Conservation (phyloP, 2,113 vertebrate species). For the Scophthalmus maximus region DNA sequence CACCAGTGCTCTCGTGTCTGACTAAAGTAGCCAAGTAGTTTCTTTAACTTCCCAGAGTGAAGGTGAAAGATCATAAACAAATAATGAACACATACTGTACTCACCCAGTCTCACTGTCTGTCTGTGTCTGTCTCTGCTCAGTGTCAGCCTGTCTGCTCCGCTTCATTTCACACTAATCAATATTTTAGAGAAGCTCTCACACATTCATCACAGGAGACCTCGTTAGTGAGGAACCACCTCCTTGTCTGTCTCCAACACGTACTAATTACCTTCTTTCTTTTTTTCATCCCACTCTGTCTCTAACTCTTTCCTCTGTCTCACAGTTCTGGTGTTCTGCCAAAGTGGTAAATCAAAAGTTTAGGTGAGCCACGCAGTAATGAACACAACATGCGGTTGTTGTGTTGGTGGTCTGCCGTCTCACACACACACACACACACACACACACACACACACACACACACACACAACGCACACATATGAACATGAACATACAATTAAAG, state of each 20-base stretch:
- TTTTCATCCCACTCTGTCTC: slow-evolving; percentile 7
- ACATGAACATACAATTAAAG: background rate
- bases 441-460: slow-evolving; percentile 1
- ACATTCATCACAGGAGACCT: slow-evolving; percentile 65
- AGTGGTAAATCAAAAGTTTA: slow-evolving; percentile 61
- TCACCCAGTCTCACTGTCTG: background rate
- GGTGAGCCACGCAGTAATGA: background rate
- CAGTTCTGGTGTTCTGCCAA: slow-evolving; percentile 19
- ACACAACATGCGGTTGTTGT: slow-evolving; percentile 7
- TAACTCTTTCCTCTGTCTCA: slow-evolving; percentile 19
- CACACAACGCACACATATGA: background rate
- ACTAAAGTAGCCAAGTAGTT: background rate
- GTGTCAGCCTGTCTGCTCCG: slow-evolving; percentile 55
- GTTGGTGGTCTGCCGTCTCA: background rate
- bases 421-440: slow-evolving; percentile 8
- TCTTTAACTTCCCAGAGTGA: background rate
- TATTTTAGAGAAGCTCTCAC: slow-evolving; percentile 63
- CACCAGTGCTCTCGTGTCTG: no score
- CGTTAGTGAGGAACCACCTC: slow-evolving; percentile 49
- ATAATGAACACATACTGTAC: background rate
- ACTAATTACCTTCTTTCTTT: slow-evolving; percentile 50
- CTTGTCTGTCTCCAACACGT: slow-evolving; percentile 30
- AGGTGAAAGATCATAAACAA: slow-evolving; percentile 26
- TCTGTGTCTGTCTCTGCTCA: slow-evolving; percentile 4
- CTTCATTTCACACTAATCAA: slow-evolving; percentile 65